Base-by-base conservation (phyloP, 2,797 vertebrate species). In the Phyllotis vaccarum region DNA sequence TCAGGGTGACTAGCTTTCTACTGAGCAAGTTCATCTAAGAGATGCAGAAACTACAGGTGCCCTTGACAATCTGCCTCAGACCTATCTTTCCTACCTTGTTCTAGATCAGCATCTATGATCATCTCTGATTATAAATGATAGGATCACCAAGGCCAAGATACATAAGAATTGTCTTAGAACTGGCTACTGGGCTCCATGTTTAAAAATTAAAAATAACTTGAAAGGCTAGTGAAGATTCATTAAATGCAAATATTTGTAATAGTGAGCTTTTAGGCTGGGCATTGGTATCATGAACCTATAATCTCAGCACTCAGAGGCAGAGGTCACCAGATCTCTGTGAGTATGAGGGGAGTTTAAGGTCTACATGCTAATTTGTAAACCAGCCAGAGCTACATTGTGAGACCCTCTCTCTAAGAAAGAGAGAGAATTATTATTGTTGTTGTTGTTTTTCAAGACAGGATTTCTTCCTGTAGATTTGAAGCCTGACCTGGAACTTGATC, bases 181-280 rank as follows among this genome's bases (percentile, higher is more conserved):
- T 80, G 64, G 54, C 17, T 86, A 54, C 31, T 66, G 6, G 43
- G 46, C 17, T 80, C 46, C 40, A 40, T 74, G 24, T 72, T 64
- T 56, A 16, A 72, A 70, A 31, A 17, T 79, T 46, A 31, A 37
- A 90, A 93, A 56, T 74, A 34, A 60, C 72, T 49, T n/a, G 64
- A 89, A 83, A 79, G 37, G 56, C n/a, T 72, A 87, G 64, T 34
- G 31, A 75, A 92, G n/a, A 95, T 68, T 58, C 70, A 70, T n/a
- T 21, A 60, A 75, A 92, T 56, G 14, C 27, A 66, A 66, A 60
- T 40, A 37, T 34, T 95, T 40, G 16, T 40, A 40, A 81, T n/a
- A 81, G n/a, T 81, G 7, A 81, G 16, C 58, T 58, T 81, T 60
- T 60, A 81, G 8, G 7, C 37, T 60, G n/a, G 22, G 24, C 79